Evolutionary conservation across 2,888 invertebrate species (phyloP).

Genomic region (Oxycera nigricornis): DNA sequence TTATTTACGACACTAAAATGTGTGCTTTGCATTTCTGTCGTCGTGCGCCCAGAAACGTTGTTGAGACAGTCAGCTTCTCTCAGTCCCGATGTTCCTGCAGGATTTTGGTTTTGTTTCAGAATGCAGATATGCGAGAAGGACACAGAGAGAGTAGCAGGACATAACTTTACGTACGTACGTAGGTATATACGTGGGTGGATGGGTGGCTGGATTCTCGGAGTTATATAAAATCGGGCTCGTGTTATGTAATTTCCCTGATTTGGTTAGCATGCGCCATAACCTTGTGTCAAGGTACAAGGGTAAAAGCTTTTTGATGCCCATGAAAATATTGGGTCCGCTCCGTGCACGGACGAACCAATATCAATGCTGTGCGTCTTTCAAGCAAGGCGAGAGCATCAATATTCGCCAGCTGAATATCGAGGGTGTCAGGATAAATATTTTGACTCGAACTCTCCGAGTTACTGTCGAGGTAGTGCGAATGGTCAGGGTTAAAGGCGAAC

Average conservation of each 20-base stretch:
- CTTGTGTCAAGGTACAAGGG: slow-evolving; percentile 42
- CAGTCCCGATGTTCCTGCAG: background rate
- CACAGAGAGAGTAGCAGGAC: background rate
- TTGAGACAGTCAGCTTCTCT: background rate
- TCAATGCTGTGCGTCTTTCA: background rate
- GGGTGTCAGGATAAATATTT: slow-evolving; percentile 19
- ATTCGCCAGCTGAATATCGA: background rate
- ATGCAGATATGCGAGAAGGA: background rate
- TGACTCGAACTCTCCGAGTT: background rate
- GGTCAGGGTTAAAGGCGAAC: background rate
- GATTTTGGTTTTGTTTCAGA: background rate
- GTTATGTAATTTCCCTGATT: slow-evolving; percentile 13
- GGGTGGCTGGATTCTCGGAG: background rate
- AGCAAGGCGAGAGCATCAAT: slow-evolving; percentile 14
- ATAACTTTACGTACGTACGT: background rate
- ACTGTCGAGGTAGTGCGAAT: background rate
- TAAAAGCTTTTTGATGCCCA: slow-evolving; percentile 39
- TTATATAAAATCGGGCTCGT: slow-evolving; percentile 8
- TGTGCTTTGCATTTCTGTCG: background rate
- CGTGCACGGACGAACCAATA: background rate
- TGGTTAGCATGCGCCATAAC: slow-evolving; percentile 43
- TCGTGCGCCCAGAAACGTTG: background rate
- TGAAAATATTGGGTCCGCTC: slow-evolving; percentile 21
- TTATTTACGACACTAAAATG: slow-evolving; percentile 9
- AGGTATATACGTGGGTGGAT: background rate